Conservation (phyloP, 2,113 vertebrate species). For the Grus americana region DNA sequence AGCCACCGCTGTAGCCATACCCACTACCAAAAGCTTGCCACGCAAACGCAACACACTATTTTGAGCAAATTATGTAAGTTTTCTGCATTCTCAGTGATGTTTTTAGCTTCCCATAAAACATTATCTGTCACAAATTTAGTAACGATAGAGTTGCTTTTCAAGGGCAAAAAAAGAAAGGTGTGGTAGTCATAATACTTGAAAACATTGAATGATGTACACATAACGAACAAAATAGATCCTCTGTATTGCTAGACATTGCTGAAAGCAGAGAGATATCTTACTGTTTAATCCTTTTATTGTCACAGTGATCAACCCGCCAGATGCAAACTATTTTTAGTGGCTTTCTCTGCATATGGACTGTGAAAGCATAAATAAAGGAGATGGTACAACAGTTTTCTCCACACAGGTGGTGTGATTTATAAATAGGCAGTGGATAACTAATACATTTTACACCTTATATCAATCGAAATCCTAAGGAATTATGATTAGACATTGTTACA, state of each 20-base stretch:
- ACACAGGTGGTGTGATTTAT: background rate
- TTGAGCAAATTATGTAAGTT: background rate
- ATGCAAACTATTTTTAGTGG: slow-evolving; percentile 55
- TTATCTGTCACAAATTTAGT: slow-evolving; percentile 1
- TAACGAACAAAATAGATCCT: slow-evolving; percentile 33
- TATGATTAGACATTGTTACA: background rate
- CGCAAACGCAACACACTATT: background rate
- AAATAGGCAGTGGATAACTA: background rate
- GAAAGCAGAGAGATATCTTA: slow-evolving; percentile 20
- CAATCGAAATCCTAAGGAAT: background rate
- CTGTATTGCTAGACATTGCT: background rate
- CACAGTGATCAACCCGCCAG: slow-evolving; percentile 28
- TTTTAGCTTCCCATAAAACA: slow-evolving; percentile 39
- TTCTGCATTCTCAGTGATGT: background rate
- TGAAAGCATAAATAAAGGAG: background rate
- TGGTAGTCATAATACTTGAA: slow-evolving; percentile 24
- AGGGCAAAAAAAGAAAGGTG: background rate
- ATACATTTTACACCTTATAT: background rate
- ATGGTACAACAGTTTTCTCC: background rate
- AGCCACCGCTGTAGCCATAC: too few species aligned
- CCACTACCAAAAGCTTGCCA: too few species aligned
- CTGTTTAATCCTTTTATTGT: slow-evolving; percentile 59
- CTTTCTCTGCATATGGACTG: slow-evolving; percentile 24
- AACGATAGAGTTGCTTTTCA: slow-evolving; percentile 18
- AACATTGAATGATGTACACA: slow-evolving; percentile 12